Evolutionary conservation across 2,888 invertebrate species (phyloP).

Genomic region (Eristalis arbustorum): DNA sequence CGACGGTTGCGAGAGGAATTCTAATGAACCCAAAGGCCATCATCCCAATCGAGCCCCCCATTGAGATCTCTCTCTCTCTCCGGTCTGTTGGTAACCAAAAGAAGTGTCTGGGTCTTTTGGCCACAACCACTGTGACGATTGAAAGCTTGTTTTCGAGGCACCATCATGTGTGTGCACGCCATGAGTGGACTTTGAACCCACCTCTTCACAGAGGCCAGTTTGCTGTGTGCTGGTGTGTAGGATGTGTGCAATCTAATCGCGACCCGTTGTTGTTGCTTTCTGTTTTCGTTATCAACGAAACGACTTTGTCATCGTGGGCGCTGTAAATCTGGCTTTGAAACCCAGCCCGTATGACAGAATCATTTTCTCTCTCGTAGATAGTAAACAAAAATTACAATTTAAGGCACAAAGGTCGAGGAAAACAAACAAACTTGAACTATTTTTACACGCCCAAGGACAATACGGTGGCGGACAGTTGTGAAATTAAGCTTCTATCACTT

Average conservation of each 20-base stretch:
- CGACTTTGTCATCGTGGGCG: background rate
- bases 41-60: background rate
- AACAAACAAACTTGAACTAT: slow-evolving; percentile 31
- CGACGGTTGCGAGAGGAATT: background rate
- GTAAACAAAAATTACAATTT: background rate
- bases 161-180: background rate
- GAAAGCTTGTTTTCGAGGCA: background rate
- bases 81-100: background rate
- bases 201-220: background rate
- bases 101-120: background rate
- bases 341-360: background rate
- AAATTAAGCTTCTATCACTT: background rate
- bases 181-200: background rate
- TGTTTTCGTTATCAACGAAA: background rate
- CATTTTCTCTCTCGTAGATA: background rate
- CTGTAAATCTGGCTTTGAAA: background rate
- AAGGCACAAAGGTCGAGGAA: slow-evolving; percentile 34
- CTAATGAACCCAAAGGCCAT: background rate
- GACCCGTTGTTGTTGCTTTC: background rate
- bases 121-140: background rate
- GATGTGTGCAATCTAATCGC: slow-evolving; percentile 2
- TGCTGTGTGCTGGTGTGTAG: background rate
- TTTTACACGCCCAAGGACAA: slow-evolving; percentile 18
- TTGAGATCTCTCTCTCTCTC: background rate
- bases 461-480: background rate